Conservation (phyloP, 2,888 invertebrate genomes). For the Mamestra brassicae region DNA sequence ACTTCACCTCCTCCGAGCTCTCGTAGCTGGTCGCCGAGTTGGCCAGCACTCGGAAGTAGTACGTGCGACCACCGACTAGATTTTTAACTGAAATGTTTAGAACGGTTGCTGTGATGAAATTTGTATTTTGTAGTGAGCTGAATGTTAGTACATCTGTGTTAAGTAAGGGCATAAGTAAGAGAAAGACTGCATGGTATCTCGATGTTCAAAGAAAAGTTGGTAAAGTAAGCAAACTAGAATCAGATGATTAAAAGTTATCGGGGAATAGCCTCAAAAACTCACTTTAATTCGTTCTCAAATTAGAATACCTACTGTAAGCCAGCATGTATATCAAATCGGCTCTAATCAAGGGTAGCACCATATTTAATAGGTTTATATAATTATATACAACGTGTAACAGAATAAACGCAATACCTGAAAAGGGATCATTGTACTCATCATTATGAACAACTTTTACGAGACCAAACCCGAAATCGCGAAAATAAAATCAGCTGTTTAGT, state of each 20-base stretch:
- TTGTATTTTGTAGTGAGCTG: neutral
- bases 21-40: constrained; percentile 96
- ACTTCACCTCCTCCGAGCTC: constrained; percentile 96
- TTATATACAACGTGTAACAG: no score
- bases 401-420: no score
- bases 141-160: neutral
- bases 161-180: neutral
- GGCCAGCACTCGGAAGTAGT: constrained; percentile 97
- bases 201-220: neutral
- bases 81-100: constrained; percentile 94
- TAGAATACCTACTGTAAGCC: neutral
- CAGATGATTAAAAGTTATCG: neutral
- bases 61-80: constrained; percentile 97
- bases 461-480: no score
- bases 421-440: no score
- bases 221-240: neutral
- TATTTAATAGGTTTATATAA: no score
- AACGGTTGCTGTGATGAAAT: neutral
- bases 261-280: neutral
- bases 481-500: no score
- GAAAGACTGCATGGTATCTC: neutral
- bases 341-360: no score
- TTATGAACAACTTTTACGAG: no score
- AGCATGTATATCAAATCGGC: no score
- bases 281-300: neutral